phyloP scores from a whole-genome alignment of 1,140 invertebrate species.

The Spodoptera litura region DNA sequence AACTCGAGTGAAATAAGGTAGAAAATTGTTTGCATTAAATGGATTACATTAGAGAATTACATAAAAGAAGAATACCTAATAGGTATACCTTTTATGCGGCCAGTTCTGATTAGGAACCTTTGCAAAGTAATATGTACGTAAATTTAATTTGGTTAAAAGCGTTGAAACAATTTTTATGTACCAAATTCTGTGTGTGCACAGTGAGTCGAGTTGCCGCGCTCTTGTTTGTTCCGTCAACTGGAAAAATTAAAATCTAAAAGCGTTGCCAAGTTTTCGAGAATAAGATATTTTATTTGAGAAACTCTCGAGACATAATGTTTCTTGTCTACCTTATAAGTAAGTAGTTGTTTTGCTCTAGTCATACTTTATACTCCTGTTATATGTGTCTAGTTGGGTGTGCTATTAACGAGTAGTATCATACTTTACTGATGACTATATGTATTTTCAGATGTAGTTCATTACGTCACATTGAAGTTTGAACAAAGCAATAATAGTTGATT shows the following conservation, averaged over 20 bases:
- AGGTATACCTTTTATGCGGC: neutral
- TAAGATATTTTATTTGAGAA: slow-evolving; percentile 23
- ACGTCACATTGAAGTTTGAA: too few species aligned
- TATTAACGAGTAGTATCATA: neutral
- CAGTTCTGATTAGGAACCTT: slow-evolving; percentile 23
- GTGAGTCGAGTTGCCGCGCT: slow-evolving; percentile 4
- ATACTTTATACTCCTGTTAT: neutral
- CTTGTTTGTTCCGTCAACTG: slow-evolving; percentile 41
- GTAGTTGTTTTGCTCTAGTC: neutral
- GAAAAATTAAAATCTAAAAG: slow-evolving; percentile 28
- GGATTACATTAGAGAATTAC: slow-evolving; percentile 14
- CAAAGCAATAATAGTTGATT: neutral
- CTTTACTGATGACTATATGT: too few species aligned
- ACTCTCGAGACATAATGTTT: neutral
- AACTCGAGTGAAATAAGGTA: slow-evolving; percentile 3
- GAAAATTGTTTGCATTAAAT: slow-evolving; percentile 4
- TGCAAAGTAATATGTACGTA: neutral
- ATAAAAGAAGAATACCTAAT: slow-evolving; percentile 39
- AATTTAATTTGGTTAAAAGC: slow-evolving; percentile 30
- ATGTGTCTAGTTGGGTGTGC: neutral
- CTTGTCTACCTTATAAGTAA: slow-evolving; percentile 17
- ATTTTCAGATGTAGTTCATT: too few species aligned
- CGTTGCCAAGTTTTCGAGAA: slow-evolving; percentile 22
- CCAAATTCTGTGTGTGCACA: too few species aligned
- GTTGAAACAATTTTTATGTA: slow-evolving; percentile 20